Conservation (phyloP, 2,113 vertebrate species). For the Mormyrus lacerda region DNA sequence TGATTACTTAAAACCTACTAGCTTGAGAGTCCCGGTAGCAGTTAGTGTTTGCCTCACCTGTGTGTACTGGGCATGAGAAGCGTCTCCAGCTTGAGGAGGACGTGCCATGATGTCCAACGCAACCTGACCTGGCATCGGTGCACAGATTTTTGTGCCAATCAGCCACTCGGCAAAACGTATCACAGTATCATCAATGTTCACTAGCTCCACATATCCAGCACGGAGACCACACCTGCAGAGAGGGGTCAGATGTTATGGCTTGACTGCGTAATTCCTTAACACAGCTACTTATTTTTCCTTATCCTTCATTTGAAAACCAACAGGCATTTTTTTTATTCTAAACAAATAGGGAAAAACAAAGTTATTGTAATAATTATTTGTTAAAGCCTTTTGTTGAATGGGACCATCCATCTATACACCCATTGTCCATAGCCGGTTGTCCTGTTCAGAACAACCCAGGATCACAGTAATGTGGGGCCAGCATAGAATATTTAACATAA, state of each 20-base stretch:
- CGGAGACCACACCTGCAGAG: constrained; percentile 50
- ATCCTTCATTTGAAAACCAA: background rate
- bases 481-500: background rate
- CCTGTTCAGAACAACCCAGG: background rate
- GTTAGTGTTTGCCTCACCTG: background rate
- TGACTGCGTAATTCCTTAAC: background rate
- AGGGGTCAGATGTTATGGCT: background rate
- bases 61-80: background rate
- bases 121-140: background rate
- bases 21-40: background rate
- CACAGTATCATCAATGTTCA: constrained; percentile 12
- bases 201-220: constrained; percentile 55
- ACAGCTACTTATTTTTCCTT: background rate
- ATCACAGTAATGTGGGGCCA: background rate
- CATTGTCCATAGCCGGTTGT: background rate
- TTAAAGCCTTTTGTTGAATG: background rate
- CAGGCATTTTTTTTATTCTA: background rate
- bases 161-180: background rate
- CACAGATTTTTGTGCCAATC: background rate
- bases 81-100: background rate
- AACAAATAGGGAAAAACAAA: background rate
- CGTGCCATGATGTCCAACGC: background rate
- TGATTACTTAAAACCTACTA: background rate
- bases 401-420: background rate
- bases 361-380: background rate